These are phyloP conservation scores for Yponomeuta malinellus DNA, from an alignment of 2,888 invertebrate genomes.

Conservation along the genomic window DNA sequence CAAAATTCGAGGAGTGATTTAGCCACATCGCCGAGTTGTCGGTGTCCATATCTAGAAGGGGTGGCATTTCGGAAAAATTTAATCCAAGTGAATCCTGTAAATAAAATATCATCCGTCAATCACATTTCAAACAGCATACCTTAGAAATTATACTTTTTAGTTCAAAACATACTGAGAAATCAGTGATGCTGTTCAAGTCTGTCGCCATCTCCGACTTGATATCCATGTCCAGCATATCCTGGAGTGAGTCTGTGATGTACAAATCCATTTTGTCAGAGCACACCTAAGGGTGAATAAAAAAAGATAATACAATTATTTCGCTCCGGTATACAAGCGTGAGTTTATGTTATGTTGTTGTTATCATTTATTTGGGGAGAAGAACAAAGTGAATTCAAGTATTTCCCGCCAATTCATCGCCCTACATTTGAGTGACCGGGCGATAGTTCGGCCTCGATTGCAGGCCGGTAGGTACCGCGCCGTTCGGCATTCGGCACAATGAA, in stretches of 20 bases:
- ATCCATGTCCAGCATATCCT: conserved; percentile 93
- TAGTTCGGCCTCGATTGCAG: conserved; percentile 16
- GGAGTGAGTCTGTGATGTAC: conserved; percentile 83
- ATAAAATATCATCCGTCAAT: conserved; percentile 17
- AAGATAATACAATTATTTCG: background rate
- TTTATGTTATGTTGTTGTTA: background rate
- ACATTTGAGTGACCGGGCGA: conserved; percentile 4
- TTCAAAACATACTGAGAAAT: conserved; percentile 68
- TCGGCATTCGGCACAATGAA: conserved; percentile 40
- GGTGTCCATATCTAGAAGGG: conserved; percentile 80
- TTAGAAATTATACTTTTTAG: background rate
- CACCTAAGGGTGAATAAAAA: conserved; percentile 50
- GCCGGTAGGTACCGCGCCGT: conserved; percentile 11
- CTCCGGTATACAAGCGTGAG: background rate
- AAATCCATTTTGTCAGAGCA: conserved; percentile 76
- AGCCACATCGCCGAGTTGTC: conserved; percentile 77
- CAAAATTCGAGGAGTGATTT: conserved; percentile 78
- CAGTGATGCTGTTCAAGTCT: conserved; percentile 83
- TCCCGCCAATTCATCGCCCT: conserved; percentile 11
- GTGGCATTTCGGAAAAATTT: conserved; percentile 78
- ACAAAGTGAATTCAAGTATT: background rate
- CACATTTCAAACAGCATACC: background rate
- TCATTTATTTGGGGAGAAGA: background rate
- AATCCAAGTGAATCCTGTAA: conserved; percentile 76
- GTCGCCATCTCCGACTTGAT: conserved; percentile 91